Evolutionary conservation across 2,888 invertebrate species (phyloP), one percentile per base, ranked within the genome.

Genomic region (Lymantria dispar): DNA sequence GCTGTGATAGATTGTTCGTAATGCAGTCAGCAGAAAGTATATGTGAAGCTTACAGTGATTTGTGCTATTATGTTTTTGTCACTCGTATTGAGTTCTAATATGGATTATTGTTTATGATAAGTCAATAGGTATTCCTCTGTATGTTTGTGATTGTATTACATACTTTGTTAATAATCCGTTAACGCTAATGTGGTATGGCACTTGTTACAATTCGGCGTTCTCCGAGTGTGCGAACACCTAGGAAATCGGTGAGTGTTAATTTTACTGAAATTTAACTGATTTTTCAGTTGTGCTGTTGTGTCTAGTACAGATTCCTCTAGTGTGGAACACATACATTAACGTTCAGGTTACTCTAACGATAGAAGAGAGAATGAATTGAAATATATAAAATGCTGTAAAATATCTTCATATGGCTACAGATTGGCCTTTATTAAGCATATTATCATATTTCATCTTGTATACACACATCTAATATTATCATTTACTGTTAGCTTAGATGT

Each of bases 161-260:
- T 70, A 79, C 77, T 80, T 76, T 73, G 78, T 84, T 82, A 83
- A 88, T 88, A 86, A 80, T 82, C 83, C 72, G 78, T 74, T 83
- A 82, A 78, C 76, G 79, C 73, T 84, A 81, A 82, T 87, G 87
- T 91, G 90, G 83, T 81, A 91, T 91, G 91, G 91, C 91, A 85
- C 89, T 91, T 74, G 89, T 91, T 79, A 90, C 89, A 70, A 90
- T 90, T 80, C 87, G 88, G 69, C 90, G 91, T 80, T 90, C 91
- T 80, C 83, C 88, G 71, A 91, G 89, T 85, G 87, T 91, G 76
- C 90, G 86, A 82, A 83, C 89, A 83, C 85, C 87, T 75, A 88
- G 82, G 76, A 87, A 88, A 85, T 84, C 89, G 87, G 91, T 91
- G 70, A 83, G 89, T 81, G 73, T 63, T 59, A 63, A 36, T 60